A percentile compares a stretch with the other conserved stretches of the same genome.
These are phyloP conservation scores for Numenius arquata DNA, from an alignment of 2,113 vertebrate genomes.

Conservation along the genomic window DNA sequence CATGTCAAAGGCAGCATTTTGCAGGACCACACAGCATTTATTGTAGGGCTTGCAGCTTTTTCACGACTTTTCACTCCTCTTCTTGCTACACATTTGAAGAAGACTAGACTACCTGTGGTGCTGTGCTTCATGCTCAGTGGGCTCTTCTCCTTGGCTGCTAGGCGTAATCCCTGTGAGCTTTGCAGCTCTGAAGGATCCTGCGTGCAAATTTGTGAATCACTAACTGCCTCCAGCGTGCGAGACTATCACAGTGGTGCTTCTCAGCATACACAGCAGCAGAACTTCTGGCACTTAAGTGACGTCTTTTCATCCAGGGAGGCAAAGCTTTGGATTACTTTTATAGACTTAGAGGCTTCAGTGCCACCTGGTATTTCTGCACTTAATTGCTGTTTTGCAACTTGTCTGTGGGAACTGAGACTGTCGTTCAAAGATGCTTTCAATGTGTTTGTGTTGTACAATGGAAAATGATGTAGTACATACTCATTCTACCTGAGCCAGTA, in stretches of 20 bases:
- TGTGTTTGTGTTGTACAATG: constrained; percentile 41
- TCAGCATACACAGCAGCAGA: background rate
- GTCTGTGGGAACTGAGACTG: constrained; percentile 14
- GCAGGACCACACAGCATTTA: background rate
- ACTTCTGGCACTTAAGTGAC: constrained; percentile 9
- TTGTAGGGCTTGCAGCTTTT: background rate
- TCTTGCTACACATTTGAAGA: background rate
- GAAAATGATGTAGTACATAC: background rate
- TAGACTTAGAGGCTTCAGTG: constrained; percentile 1
- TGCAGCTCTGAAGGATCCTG: background rate
- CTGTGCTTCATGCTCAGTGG: background rate
- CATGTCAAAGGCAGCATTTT: background rate
- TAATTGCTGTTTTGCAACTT: constrained; percentile 50
- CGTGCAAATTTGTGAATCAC: background rate
- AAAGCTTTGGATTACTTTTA: constrained; percentile 25
- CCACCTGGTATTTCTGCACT: constrained; percentile 36
- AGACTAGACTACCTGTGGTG: background rate
- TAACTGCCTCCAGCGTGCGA: background rate
- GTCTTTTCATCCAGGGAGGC: background rate
- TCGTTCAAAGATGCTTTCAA: constrained; percentile 22
- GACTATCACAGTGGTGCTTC: background rate
- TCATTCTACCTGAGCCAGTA: constrained; percentile 18
- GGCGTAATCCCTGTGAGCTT: background rate
- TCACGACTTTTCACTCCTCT: background rate
- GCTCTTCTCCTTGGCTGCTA: background rate